A percentile compares a stretch with the other conserved stretches of the same genome.
Evolutionary conservation across 2,888 invertebrate genomes (phyloP).

Genomic region (Zootermopsis nevadensis): DNA sequence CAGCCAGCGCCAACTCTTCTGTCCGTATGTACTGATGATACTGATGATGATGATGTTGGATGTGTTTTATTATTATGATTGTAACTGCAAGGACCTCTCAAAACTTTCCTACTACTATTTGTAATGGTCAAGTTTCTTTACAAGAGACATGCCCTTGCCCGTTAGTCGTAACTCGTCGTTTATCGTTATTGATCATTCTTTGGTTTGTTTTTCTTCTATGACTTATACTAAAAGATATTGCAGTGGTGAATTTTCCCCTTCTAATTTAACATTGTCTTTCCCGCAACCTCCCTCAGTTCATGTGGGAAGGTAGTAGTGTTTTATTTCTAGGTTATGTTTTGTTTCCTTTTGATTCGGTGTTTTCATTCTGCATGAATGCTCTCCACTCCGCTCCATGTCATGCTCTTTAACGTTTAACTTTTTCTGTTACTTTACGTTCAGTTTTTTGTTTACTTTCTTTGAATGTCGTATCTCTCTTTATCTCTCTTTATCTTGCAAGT

Average conservation of each 20-base stretch:
- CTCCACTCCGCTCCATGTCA: conserved; percentile 27
- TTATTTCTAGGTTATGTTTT: conserved; percentile 38
- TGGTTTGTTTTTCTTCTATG: conserved; percentile 38
- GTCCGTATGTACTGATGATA: conserved; percentile 5
- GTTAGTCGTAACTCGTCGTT: conserved; percentile 11
- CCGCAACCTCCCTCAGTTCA: background rate
- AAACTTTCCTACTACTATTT: conserved; percentile 60
- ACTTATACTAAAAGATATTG: conserved; percentile 34
- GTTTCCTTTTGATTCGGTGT: conserved; percentile 49
- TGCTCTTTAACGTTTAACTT: conserved; percentile 44
- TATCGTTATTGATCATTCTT: conserved; percentile 27
- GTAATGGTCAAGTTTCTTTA: background rate
- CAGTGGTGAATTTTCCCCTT: conserved; percentile 40
- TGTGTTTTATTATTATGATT: conserved; percentile 49
- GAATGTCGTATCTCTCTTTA: conserved; percentile 63
- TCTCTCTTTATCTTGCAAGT: conserved; percentile 59
- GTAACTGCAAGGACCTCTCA: conserved; percentile 64
- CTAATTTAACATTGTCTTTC: conserved; percentile 30
- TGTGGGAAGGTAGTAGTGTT: conserved; percentile 50
- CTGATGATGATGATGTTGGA: conserved; percentile 43
- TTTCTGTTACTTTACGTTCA: conserved; percentile 50
- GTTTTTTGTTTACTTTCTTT: conserved; percentile 56
- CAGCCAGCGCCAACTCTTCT: conserved; percentile 2
- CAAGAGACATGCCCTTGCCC: conserved; percentile 6
- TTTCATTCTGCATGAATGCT: conserved; percentile 51